Evolutionary conservation across 2,113 vertebrate species (phyloP), one percentile per base, ranked within the genome.

Genomic region (Tylochromis polylepis): DNA sequence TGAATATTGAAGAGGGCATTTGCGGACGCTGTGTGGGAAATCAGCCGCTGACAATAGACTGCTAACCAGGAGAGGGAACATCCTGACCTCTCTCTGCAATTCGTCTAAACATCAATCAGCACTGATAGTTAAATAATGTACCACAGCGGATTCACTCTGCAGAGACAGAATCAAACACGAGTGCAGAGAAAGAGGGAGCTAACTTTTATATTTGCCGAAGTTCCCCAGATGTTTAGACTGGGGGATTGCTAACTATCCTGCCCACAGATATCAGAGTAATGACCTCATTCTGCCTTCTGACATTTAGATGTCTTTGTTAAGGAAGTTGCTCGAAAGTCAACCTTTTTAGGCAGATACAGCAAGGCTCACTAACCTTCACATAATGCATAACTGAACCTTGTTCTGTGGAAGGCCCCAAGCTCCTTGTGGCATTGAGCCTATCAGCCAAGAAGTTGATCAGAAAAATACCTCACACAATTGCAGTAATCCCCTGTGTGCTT

Each of bases 401-500:
- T 81, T 88, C 65, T 88, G 56, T 72, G 36, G 80, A 88, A 83
- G 85, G 85, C 78, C 81, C 83, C 60, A 51, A 79, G 84, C 85
- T 79, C 60, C 87, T 72, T 67, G 83, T 93, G 90, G 86, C 88
- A 46, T 87, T 15, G 87, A 88, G 88, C 86, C 87, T 58, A 83
- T 83, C 88, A 87, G 91, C 93, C 88, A 91, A 94, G 89, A 92
- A 93, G 91, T 93, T 94, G 91, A 94, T 93, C 88, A 81, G 93
- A 92, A 93, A 92, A 95, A 94, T 90, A 95, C 92, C 94, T 91
- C 91, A 94, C 95, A 95, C 94, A 95, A 95, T 95, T 89, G 91
- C 85, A 20, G 82, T 95, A 95, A 96, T 95, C 95, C 91, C 81
- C 65, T 8, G 55, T 38, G 85, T 85, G 91, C 85, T 87, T 91